Conservation (phyloP, 2,888 invertebrate genomes). For the Caenorhabditis panamensis region DNA sequence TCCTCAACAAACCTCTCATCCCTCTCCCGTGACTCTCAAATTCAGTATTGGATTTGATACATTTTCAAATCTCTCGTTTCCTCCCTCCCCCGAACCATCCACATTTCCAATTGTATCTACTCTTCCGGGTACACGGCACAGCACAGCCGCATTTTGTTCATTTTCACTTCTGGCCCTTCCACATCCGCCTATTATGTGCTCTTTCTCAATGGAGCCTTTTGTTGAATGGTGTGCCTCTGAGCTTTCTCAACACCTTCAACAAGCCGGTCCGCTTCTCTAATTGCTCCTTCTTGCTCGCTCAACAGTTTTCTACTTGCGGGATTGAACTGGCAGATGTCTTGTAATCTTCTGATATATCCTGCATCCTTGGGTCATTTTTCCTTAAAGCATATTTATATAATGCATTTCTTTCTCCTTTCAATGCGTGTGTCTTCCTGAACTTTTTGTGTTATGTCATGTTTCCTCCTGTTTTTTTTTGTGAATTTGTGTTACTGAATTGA, state of each 20-base stretch:
- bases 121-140: constrained; percentile 47
- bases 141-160: constrained; percentile 51
- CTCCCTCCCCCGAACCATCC: background rate
- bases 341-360: constrained; percentile 4
- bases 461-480: background rate
- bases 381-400: background rate
- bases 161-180: constrained; percentile 24
- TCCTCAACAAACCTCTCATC: background rate
- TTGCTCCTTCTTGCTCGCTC: constrained; percentile 22
- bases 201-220: constrained; percentile 5
- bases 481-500: constrained; percentile 6
- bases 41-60: no score
- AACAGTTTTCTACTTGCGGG: constrained; percentile 24
- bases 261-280: constrained; percentile 39
- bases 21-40: constrained; percentile 31
- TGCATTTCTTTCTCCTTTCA: background rate
- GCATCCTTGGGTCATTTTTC: no score
- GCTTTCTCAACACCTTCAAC: constrained; percentile 46
- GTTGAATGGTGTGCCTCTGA: background rate
- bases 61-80: background rate
- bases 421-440: background rate
- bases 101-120: constrained; percentile 30
- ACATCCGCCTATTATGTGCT: constrained; percentile 54
- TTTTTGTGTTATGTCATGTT: background rate
- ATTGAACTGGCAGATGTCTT: background rate